Evolutionary conservation across 2,797 vertebrate species (phyloP).

Genomic region (Pachyuromys duprasi): DNA sequence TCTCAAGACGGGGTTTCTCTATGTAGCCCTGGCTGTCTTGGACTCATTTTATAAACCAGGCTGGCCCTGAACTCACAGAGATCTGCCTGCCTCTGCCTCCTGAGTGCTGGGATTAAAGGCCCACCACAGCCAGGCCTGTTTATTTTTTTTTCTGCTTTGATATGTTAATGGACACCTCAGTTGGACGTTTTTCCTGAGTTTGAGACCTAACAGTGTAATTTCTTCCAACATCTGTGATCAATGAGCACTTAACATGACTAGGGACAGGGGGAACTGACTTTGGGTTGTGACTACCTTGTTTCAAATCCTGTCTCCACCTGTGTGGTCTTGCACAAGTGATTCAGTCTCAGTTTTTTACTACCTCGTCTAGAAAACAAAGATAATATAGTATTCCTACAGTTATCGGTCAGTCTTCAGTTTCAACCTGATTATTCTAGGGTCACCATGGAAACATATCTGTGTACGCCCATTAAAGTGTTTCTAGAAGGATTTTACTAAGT

Average conservation of each 20-base stretch:
- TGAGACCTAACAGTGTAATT: background rate
- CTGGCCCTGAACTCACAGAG: too few species aligned
- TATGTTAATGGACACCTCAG: background rate
- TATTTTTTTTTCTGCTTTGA: too few species aligned
- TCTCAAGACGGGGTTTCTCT: too few species aligned
- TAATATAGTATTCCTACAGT: background rate
- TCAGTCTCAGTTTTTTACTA: background rate
- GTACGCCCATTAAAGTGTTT: background rate
- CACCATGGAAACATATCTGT: background rate
- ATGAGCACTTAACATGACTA: background rate
- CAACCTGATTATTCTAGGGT: background rate
- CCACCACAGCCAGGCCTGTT: too few species aligned
- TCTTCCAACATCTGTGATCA: background rate
- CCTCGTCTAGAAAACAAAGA: background rate
- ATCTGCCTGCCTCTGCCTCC: too few species aligned
- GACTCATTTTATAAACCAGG: too few species aligned
- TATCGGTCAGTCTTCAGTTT: background rate
- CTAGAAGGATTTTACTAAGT: background rate
- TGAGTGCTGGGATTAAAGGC: too few species aligned
- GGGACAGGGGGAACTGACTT: background rate
- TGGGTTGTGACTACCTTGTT: background rate
- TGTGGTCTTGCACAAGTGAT: background rate
- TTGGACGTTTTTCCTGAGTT: background rate
- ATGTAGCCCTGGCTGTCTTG: too few species aligned
- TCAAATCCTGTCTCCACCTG: background rate